Percentiles rank a stretch among this genome's conserved stretches.
These are phyloP conservation scores for Myanophis thanlyinensis DNA, from an alignment of 2,113 vertebrate genomes.

Conservation along the genomic window DNA sequence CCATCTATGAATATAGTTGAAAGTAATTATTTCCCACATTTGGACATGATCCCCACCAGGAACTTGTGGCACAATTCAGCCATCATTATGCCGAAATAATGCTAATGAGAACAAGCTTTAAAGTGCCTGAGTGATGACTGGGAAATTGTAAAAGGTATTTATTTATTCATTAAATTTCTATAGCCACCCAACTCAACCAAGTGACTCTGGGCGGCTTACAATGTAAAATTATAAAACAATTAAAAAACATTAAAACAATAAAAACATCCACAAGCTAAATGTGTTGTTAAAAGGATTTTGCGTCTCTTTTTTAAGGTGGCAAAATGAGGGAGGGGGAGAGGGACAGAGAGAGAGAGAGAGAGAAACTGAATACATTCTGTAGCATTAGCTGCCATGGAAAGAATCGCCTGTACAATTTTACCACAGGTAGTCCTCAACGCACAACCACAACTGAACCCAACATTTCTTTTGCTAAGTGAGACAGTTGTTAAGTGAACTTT, in stretches of 20 bases:
- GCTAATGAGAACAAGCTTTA: not conserved
- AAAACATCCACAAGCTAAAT: not conserved
- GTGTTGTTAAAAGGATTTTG: not conserved
- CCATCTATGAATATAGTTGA: not conserved
- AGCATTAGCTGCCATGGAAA: not conserved
- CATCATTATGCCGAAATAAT: not conserved
- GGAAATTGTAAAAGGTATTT: not conserved
- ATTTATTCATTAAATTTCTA: not conserved
- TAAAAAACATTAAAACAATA: not conserved
- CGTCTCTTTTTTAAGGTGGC: not conserved
- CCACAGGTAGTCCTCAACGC: not conserved
- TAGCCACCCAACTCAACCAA: not conserved
- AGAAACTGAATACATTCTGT: not conserved
- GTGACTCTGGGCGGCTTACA: not conserved
- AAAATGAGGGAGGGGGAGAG: not conserved
- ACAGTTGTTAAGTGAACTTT: not conserved
- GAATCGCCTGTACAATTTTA: not conserved
- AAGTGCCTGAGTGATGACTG: not conserved
- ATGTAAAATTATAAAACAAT: not conserved
- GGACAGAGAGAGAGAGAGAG: not conserved
- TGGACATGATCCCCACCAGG: not conserved
- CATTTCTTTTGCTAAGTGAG: not conserved
- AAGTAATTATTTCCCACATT: not conserved
- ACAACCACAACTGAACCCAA: not conserved
- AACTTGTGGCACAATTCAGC: not conserved